Evolutionary conservation across 1,140 invertebrate genomes (phyloP), one percentile per base, ranked within the genome.

Genomic region (Atta texana): DNA sequence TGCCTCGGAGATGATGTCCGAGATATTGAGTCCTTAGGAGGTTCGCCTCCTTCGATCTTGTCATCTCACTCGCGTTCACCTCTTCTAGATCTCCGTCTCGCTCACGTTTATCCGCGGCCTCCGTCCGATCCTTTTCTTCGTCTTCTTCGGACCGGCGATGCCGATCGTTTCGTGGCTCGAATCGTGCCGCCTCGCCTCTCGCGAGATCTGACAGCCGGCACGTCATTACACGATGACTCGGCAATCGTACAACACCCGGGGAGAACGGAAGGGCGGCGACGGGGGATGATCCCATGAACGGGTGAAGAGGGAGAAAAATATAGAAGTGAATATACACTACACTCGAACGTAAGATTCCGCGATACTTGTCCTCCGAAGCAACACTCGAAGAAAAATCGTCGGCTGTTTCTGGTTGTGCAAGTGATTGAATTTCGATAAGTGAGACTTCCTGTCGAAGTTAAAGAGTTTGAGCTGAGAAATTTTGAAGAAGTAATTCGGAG

Each of bases 151-250:
- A 18, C 75, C 88, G 39, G 51, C 80, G 55, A 51, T 84, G 59
- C 78, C 82, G 87, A 91, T 91, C 90, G 89, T 90, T 91, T 89
- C 88, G 90, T 87, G 85, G 78, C 76, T 87, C 85, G 81, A 91
- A 89, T 86, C 77, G 78, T 81, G 66, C 88, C 87, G 86, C 89
- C 82, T 89, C 89, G 90, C 88, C 76, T 85, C 86, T 74, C 87
- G 87, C 77, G 80, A 49, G 80, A 88, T 89, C 92, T 93, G 94
- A 94, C 94, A 94, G 91, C 91, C 93, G 91, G 94, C 91, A 92
- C 94, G 92, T 95, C 94, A 95, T 95, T 95, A 95, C 94, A 94
- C 90, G 93, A 92, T 95, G 94, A 95, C 94, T 95, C 90, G 91
- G 91, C 94, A 87, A 88, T 91, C 92, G 90, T 55, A 71, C 71